A percentile compares a stretch with the other conserved stretches of the same genome.
These are phyloP conservation scores for Polyergus mexicanus DNA, from an alignment of 1,140 invertebrate species.

Conservation along the genomic window DNA sequence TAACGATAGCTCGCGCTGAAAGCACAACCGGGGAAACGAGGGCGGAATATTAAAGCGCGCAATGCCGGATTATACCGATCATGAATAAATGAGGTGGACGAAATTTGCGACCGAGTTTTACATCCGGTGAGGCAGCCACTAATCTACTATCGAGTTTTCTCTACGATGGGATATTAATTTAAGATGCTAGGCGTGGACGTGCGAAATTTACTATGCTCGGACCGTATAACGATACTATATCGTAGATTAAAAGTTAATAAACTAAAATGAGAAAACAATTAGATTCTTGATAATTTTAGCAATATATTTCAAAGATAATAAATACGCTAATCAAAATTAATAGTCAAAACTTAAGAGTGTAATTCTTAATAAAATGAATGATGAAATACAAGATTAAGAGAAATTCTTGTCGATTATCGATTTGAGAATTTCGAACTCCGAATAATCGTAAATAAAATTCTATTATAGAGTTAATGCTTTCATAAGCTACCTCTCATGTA, in stretches of 20 bases:
- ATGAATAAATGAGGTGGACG: conserved; percentile 62
- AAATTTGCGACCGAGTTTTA: conserved; percentile 62
- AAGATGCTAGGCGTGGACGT: conserved; percentile 11
- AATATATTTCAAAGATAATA: conserved; percentile 13
- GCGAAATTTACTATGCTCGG: conserved; percentile 54
- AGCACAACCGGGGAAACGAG: conserved; percentile 43
- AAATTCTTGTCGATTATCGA: neutral
- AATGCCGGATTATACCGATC: conserved; percentile 57
- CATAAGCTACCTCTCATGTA: neutral
- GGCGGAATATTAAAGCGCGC: conserved; percentile 58
- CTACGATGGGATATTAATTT: conserved; percentile 63
- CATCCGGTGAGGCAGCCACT: conserved; percentile 61
- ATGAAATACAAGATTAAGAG: conserved; percentile 14
- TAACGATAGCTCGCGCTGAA: conserved; percentile 42
- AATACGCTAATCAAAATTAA: conserved; percentile 5
- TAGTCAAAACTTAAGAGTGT: neutral
- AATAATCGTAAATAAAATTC: neutral
- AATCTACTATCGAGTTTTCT: conserved; percentile 61
- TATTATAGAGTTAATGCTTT: conserved; percentile 9
- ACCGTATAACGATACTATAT: conserved; percentile 11
- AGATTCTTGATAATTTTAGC: conserved; percentile 24
- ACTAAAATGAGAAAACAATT: conserved; percentile 44
- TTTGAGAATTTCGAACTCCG: neutral
- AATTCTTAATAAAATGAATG: neutral
- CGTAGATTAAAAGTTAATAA: conserved; percentile 48